Base-by-base conservation (phyloP, 2,888 invertebrate genomes). In the Nysson spinosus region DNA sequence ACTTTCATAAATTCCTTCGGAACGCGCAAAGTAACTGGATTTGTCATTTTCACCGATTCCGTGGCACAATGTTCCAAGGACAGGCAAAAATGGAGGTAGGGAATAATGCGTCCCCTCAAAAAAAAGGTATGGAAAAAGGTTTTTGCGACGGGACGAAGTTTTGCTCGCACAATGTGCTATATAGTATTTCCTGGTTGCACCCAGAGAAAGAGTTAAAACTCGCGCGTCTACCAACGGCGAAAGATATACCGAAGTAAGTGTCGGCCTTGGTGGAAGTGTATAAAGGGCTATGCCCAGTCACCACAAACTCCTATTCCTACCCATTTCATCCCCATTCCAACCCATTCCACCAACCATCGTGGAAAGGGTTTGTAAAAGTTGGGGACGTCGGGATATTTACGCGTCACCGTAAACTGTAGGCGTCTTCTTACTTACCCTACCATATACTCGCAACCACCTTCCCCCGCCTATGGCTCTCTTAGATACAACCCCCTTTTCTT, bases 341-440 rank as follows among this genome's bases (percentile, higher is more conserved):
- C 39, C 66, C 51, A 43, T 40, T 32, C 39, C 17, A 30, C 20
- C n/a, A 9, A 37, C 50, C 37, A 62, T 39, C 54, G 42, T 43
- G 72, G 69, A 75, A 75, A 81, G 81, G 82, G 79, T 80, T 82
- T 77, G 80, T 79, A 82, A 83, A 85, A 85, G 79, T 84, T 84
- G 78, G 79, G 75, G 78, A 83, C 78, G 77, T 61, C 60, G 72
- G 75, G 82, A 82, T 86, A 86, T 85, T 85, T 83, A 83, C 82
- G 81, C 80, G 77, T 81, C 78, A 76, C 77, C 83, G 78, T 85
- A 85, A 85, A 85, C 71, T 79, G 60, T 70, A 63, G 65, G 69
- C 73, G 75, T 75, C 79, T 81, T 79, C 78, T 81, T 77, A 57
- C 77, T 73, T 69, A 69, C 73, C 75, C 72, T 67, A 65, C 64